Evolutionary conservation across 2,797 vertebrate genomes (phyloP), one percentile per base, ranked within the genome.

Genomic region (Chloroceryle inda): DNA sequence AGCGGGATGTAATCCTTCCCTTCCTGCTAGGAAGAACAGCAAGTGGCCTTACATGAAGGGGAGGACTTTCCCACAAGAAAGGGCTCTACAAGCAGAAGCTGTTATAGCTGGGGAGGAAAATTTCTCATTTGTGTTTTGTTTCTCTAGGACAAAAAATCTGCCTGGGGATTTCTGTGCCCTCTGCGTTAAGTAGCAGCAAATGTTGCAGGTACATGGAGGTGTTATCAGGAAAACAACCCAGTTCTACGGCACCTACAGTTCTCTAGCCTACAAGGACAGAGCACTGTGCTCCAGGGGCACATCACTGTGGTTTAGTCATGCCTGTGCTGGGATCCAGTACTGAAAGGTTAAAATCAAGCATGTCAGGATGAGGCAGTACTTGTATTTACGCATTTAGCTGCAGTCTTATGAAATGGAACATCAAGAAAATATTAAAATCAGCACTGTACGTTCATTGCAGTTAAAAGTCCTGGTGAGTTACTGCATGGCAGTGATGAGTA

Each of bases 1-100:
- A 99, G 97, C 0, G 98, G 98, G 92, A 98, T 97, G 98, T 98
- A 98, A 85, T 98, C 98, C 85, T 99, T 99, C 42, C 98, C 99
- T 52, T 99, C 99, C 99, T 99, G 93, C 52, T 23, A 68, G 72
- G 85, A 95, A 93, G 38, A 86, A 76, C 47, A 96, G 40, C 89
- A 77, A 93, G 59, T 71, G 44, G 86, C 80, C 84, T 95, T 76
- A 84, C 27, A 92, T 93, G 79, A 90, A 95, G 22, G 24, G 55
- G 44, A 88, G 10, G 35, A 37, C 27, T 52, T 69, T 90, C 59
- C 44, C 75, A 63, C 20, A 78, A 59, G 27, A 79, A 76, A 87
- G 47, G 38, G 31, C 24, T 95, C 59, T 83, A 71, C 27, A 58
- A 49, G 45, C 44, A 94, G 64, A 78, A 83, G 40, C 22, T 78